Base-by-base conservation (phyloP, 2,797 vertebrate genomes). In the Danio jaintianensis region DNA sequence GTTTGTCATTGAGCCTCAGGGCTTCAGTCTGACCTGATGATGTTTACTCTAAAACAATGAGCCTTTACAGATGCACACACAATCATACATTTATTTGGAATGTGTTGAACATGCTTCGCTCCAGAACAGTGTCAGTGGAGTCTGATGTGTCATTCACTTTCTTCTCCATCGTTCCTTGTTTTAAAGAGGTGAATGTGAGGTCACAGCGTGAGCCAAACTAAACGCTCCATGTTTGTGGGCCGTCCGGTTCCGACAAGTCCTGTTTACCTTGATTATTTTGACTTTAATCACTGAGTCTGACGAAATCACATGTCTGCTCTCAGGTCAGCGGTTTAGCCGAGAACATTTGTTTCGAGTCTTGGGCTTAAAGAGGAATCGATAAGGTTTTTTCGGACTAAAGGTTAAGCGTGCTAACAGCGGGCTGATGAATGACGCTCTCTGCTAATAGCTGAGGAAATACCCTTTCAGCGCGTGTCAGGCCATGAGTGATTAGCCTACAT, bases 321-420 rank as follows among this genome's bases (percentile, higher is more conserved):
- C 56, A 68, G 58, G 71, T 71, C 58, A 66, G 40, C 9, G n/a
- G 7, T 61, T 61, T 38, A 29, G 55, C 45, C 47, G n/a, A 4
- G 20, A 71, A 29, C 50, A 80, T 83, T 81, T 80, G 75, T 73
- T 75, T 78, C 53, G 36, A 78, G 78, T 71, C 75, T 75, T 81
- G 66, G 58, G 70, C 55, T 85, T 67, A 56, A 81, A 79, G 83
- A 76, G 77, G 78, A 83, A 92, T 93, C 84, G 86, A 92, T 91
- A 84, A 84, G 85, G 83, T 80, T 78, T 84, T 29, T 64, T 42
- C 38, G 74, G 80, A 81, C 76, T 82, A 91, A 87, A 90, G 92
- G 92, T 93, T 91, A 92, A 90, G 89, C 86, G 87, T 87, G 82
- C 85, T 78, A 76, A 87, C 86, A 84, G 83, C 58, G 47, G 66